Conservation (phyloP, 2,888 invertebrate species). For the Hedya salicella region DNA sequence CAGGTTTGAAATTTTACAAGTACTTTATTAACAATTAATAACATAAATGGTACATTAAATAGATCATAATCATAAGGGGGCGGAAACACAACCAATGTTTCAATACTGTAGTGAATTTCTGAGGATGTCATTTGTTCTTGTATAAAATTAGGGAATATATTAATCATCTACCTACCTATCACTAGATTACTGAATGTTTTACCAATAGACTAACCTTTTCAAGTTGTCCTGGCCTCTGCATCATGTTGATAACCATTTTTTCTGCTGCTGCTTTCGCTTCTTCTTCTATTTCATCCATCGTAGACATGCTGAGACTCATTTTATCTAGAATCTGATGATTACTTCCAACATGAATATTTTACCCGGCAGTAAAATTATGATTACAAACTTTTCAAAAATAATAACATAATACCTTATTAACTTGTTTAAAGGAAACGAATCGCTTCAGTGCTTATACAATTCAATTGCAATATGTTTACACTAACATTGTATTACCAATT, state of each 20-base stretch:
- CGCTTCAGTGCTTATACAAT: neutral
- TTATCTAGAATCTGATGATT: conserved; percentile 4
- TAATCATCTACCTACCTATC: too few species aligned
- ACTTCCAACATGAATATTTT: neutral
- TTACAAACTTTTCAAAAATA: neutral
- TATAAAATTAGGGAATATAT: too few species aligned
- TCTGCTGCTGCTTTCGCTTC: conserved; percentile 91
- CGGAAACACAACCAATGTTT: too few species aligned
- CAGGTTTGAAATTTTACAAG: too few species aligned
- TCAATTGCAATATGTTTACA: neutral
- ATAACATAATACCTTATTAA: neutral
- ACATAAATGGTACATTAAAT: too few species aligned
- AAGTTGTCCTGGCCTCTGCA: conserved; percentile 97
- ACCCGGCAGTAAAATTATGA: neutral
- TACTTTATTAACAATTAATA: too few species aligned
- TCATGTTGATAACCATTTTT: conserved; percentile 95
- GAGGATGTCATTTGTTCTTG: too few species aligned
- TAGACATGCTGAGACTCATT: conserved; percentile 59
- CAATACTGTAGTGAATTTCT: too few species aligned
- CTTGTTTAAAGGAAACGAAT: neutral
- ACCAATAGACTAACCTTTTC: conserved; percentile 88
- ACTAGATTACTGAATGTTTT: neutral
- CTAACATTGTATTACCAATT: too few species aligned
- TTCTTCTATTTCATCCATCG: conserved; percentile 89
- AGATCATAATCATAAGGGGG: too few species aligned